Percentiles rank a stretch among this genome's conserved stretches.
Evolutionary conservation across 2,797 vertebrate genomes (phyloP).

Genomic region (Phrynocephalus vlangalii): DNA sequence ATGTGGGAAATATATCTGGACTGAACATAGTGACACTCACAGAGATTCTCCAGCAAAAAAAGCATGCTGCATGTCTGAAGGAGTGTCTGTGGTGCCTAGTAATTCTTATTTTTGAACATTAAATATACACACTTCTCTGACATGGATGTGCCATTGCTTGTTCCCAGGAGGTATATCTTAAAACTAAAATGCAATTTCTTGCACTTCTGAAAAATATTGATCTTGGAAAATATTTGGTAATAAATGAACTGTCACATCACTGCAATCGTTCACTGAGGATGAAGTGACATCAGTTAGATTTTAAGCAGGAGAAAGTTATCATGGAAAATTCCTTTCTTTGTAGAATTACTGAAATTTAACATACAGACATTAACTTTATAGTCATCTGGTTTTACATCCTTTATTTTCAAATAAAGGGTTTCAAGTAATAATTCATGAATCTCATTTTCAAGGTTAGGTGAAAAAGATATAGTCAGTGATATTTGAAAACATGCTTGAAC

Average conservation of each 20-base stretch:
- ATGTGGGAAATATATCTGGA: neutral
- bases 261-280: neutral
- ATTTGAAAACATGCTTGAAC: slow-evolving; percentile 59
- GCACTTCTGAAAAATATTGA: slow-evolving; percentile 30
- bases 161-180: slow-evolving; percentile 25
- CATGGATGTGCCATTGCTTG: neutral
- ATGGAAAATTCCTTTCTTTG: neutral
- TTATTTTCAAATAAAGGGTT: neutral
- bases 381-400: neutral
- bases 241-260: neutral
- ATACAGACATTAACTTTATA: slow-evolving; percentile 19
- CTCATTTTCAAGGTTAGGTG: slow-evolving; percentile 42
- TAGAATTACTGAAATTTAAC: slow-evolving; percentile 18
- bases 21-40: slow-evolving; percentile 24
- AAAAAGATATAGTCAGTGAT: slow-evolving; percentile 38
- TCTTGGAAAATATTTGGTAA: slow-evolving; percentile 21
- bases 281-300: neutral
- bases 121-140: slow-evolving; percentile 17
- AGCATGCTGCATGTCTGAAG: neutral
- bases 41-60: neutral
- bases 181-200: slow-evolving; percentile 13
- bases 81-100: slow-evolving; percentile 21
- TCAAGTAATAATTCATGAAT: neutral
- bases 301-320: neutral
- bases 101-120: slow-evolving; percentile 29